Percentiles rank a stretch among this genome's conserved stretches.
Conservation (phyloP, 1,140 invertebrate genomes). For the Leptopilina clavipes region DNA sequence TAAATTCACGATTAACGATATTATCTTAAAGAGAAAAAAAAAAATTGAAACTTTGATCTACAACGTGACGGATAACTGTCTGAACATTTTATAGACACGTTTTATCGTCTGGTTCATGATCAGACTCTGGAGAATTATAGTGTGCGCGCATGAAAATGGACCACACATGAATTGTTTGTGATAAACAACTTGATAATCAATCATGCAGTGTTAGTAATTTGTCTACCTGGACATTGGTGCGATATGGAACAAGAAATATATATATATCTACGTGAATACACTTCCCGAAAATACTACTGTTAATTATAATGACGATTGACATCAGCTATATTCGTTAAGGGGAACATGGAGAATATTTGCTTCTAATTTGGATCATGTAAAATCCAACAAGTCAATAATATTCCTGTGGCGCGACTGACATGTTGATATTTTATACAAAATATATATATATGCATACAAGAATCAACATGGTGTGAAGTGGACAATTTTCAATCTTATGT, state of each 20-base stretch:
- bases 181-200: slow-evolving; percentile 9
- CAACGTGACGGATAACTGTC: background rate
- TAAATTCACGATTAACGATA: too few species aligned
- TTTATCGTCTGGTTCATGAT: slow-evolving; percentile 10
- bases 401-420: background rate
- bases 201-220: slow-evolving; percentile 21
- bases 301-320: slow-evolving; percentile 29
- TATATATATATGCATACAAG: background rate
- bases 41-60: slow-evolving; percentile 17
- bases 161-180: slow-evolving; percentile 21
- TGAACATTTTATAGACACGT: slow-evolving; percentile 10
- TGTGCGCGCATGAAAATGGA: slow-evolving; percentile 7
- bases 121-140: slow-evolving; percentile 15
- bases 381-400: slow-evolving; percentile 23
- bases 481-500: slow-evolving; percentile 27
- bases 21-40: background rate
- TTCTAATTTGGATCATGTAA: background rate
- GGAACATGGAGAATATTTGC: background rate
- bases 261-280: background rate
- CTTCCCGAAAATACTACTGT: slow-evolving; percentile 18
- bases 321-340: slow-evolving; percentile 24
- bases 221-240: background rate
- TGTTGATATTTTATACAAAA: background rate
- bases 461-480: slow-evolving; percentile 21
- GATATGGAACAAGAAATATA: background rate